Conservation (phyloP, 2,797 vertebrate genomes). For the Cryptoprocta ferox region DNA sequence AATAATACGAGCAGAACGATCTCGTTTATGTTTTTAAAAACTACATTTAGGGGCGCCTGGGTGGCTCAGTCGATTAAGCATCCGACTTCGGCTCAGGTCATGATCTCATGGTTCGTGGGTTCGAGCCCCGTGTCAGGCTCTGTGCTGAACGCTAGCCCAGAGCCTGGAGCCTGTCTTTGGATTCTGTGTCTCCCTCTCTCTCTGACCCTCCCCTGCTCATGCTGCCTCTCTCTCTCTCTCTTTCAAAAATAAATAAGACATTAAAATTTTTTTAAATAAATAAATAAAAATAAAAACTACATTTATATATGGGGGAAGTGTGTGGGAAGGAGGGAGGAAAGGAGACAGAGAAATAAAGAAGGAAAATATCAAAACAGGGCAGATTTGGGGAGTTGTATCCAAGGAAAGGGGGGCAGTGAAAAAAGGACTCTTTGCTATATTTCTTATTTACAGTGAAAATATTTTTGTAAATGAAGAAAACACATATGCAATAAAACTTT, state of each 20-base stretch:
- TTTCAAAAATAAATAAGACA: too few species aligned
- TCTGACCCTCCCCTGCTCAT: too few species aligned
- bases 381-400: neutral
- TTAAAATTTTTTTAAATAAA: too few species aligned
- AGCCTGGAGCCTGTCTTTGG: too few species aligned
- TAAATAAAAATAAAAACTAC: neutral
- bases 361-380: neutral
- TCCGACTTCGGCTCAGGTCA: too few species aligned
- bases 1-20: neutral
- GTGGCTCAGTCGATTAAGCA: too few species aligned
- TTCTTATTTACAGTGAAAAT: conserved; percentile 1
- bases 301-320: neutral
- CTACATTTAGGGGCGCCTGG: neutral
- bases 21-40: neutral
- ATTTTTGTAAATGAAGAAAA: neutral
- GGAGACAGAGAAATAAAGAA: neutral
- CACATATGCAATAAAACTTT: too few species aligned
- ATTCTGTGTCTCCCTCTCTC: too few species aligned
- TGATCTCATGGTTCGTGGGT: too few species aligned
- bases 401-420: neutral
- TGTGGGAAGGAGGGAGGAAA: neutral
- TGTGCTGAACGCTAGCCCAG: too few species aligned
- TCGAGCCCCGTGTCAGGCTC: too few species aligned
- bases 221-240: too few species aligned
- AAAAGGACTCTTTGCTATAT: neutral